Evolutionary conservation across 2,888 invertebrate species (phyloP).

Genomic region (Phaedon cochleariae): DNA sequence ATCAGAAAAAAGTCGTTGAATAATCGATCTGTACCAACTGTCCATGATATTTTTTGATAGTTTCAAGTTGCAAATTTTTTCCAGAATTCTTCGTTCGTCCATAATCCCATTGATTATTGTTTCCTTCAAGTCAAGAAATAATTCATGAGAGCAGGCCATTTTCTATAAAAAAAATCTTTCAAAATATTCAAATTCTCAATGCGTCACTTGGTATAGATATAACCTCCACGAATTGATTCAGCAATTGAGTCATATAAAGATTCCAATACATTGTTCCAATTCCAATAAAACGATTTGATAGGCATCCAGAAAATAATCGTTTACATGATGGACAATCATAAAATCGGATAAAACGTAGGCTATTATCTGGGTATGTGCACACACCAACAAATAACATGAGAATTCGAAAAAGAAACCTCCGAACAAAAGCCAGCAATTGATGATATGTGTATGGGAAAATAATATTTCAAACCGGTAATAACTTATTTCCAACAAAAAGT

Average conservation of each 20-base stretch:
- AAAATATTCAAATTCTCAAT: too few relatives aligned
- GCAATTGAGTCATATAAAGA: not conserved
- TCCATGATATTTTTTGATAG: too few relatives aligned
- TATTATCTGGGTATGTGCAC: constrained; percentile 37
- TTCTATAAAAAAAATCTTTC: too few relatives aligned
- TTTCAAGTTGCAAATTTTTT: too few relatives aligned
- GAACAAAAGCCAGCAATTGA: constrained; percentile 50
- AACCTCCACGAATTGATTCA: not conserved
- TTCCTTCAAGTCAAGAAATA: too few relatives aligned
- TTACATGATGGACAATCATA: constrained; percentile 36
- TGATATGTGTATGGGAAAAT: constrained; percentile 56
- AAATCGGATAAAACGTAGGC: constrained; percentile 35
- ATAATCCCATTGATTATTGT: too few relatives aligned
- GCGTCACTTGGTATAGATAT: too few relatives aligned
- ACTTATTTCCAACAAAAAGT: constrained; percentile 54
- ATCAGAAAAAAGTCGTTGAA: too few relatives aligned
- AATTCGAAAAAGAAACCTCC: constrained; percentile 43
- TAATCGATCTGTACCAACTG: too few relatives aligned
- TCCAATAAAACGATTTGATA: constrained; percentile 22
- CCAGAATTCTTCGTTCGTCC: too few relatives aligned
- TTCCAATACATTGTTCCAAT: constrained; percentile 1
- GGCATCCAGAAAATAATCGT: constrained; percentile 36
- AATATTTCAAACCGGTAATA: constrained; percentile 54
- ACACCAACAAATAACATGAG: constrained; percentile 36
- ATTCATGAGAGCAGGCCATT: too few relatives aligned